Evolutionary conservation across 2,888 invertebrate genomes (phyloP).

Genomic region (Harpalus rufipes): DNA sequence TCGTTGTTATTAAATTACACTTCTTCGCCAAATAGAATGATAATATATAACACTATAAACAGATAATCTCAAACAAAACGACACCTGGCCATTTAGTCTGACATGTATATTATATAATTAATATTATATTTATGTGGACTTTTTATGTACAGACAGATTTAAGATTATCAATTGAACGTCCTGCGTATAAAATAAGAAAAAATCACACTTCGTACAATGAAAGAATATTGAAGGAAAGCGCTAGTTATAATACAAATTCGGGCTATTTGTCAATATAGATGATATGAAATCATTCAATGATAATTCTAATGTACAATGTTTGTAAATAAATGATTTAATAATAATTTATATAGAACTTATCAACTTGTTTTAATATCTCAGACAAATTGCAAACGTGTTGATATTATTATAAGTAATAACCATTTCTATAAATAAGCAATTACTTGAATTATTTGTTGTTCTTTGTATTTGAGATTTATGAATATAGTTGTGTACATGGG

Average conservation of each 20-base stretch:
- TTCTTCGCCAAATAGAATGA: slow-evolving; percentile 64
- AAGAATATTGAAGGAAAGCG: slow-evolving; percentile 58
- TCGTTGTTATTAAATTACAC: slow-evolving; percentile 66
- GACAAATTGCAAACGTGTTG: slow-evolving; percentile 58
- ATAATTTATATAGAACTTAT: slow-evolving; percentile 56
- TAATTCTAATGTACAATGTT: slow-evolving; percentile 62
- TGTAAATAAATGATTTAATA: slow-evolving; percentile 53
- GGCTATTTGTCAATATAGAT: slow-evolving; percentile 36
- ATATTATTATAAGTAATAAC: slow-evolving; percentile 61
- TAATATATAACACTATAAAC: slow-evolving; percentile 67
- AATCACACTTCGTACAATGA: slow-evolving; percentile 60
- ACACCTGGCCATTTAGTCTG: slow-evolving; percentile 63
- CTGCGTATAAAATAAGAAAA: slow-evolving; percentile 63
- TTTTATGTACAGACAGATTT: slow-evolving; percentile 65
- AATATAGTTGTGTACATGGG: slow-evolving; percentile 63
- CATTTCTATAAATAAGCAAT: slow-evolving; percentile 64
- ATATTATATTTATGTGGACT: slow-evolving; percentile 66
- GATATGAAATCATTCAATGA: slow-evolving; percentile 57
- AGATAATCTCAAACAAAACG: slow-evolving; percentile 64
- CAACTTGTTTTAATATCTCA: slow-evolving; percentile 40
- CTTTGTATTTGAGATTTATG: slow-evolving; percentile 61
- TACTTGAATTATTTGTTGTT: slow-evolving; percentile 59
- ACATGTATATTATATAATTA: slow-evolving; percentile 66
- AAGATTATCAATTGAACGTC: slow-evolving; percentile 65
- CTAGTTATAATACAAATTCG: slow-evolving; percentile 64